Conservation (phyloP, 2,113 vertebrate species). For the Seriola dumerili region DNA sequence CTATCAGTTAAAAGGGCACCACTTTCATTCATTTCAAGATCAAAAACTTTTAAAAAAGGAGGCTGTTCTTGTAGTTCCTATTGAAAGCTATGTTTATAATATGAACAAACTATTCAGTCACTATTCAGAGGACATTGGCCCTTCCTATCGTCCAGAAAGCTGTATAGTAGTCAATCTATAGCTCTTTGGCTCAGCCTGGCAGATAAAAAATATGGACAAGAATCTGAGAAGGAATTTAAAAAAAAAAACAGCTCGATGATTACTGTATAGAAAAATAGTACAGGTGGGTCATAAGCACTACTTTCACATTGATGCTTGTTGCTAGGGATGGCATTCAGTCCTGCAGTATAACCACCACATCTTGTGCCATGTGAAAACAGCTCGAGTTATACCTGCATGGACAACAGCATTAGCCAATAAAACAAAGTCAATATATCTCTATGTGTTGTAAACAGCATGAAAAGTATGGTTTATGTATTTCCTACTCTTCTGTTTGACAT, state of each 20-base stretch:
- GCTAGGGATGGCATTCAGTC: neutral
- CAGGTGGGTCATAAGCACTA: neutral
- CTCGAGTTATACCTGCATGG: neutral
- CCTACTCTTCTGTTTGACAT: neutral
- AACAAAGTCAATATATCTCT: neutral
- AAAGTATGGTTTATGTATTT: neutral
- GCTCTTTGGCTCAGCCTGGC: slow-evolving; percentile 20
- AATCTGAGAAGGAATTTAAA: neutral
- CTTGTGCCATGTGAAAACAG: neutral
- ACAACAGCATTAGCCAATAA: neutral
- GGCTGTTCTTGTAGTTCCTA: neutral
- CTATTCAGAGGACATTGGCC: neutral
- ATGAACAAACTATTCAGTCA: slow-evolving; percentile 2
- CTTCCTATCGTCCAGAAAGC: slow-evolving; percentile 4
- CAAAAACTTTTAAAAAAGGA: neutral
- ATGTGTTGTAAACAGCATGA: neutral
- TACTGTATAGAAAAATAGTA: neutral
- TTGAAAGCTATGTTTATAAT: slow-evolving; percentile 14
- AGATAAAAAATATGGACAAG: neutral
- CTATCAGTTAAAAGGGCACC: slow-evolving; percentile 8
- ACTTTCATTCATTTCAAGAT: slow-evolving; percentile 9
- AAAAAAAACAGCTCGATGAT: neutral
- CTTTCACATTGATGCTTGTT: neutral
- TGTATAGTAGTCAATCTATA: neutral
- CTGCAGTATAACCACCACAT: neutral